phyloP scores from a whole-genome alignment of 1,140 invertebrate genomes.

The Zaprionus gabonicus region DNA sequence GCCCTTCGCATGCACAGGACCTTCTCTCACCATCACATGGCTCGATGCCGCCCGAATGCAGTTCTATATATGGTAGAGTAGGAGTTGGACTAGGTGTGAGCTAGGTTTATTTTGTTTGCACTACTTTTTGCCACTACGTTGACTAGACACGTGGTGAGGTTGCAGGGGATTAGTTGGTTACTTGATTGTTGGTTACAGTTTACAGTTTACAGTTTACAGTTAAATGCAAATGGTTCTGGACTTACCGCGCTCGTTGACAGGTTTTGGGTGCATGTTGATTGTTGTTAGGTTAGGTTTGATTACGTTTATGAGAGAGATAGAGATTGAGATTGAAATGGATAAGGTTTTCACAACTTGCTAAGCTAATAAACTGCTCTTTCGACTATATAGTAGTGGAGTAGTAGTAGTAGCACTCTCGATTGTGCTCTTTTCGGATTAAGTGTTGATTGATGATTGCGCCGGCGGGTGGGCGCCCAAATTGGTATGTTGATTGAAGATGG shows the following conservation, averaged over 20 bases:
- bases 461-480: conserved; percentile 37
- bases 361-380: conserved; percentile 33
- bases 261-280: conserved; percentile 68
- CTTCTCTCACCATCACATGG: conserved; percentile 22
- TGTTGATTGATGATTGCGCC: conserved; percentile 71
- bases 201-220: conserved; percentile 42
- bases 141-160: conserved; percentile 53
- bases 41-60: conserved; percentile 48
- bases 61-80: conserved; percentile 30
- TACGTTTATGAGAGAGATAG: conserved; percentile 58
- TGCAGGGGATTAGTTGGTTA: conserved; percentile 21
- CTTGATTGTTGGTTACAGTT: too few species aligned
- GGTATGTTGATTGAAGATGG: conserved; percentile 57
- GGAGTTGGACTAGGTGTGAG: conserved; percentile 2
- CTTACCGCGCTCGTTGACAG: conserved; percentile 75
- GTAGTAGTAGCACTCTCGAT: background rate
- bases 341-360: conserved; percentile 42
- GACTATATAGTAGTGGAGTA: conserved; percentile 12
- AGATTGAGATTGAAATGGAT: conserved; percentile 45
- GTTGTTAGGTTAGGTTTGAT: conserved; percentile 49
- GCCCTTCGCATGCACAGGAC: conserved; percentile 30
- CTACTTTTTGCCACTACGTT: conserved; percentile 52
- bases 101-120: conserved; percentile 16
- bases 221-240: conserved; percentile 67
- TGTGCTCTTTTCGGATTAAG: conserved; percentile 35